A percentile compares a stretch with the other conserved stretches of the same genome.
Conservation (phyloP, 1,140 invertebrate genomes). For the Cephus cinctus region DNA sequence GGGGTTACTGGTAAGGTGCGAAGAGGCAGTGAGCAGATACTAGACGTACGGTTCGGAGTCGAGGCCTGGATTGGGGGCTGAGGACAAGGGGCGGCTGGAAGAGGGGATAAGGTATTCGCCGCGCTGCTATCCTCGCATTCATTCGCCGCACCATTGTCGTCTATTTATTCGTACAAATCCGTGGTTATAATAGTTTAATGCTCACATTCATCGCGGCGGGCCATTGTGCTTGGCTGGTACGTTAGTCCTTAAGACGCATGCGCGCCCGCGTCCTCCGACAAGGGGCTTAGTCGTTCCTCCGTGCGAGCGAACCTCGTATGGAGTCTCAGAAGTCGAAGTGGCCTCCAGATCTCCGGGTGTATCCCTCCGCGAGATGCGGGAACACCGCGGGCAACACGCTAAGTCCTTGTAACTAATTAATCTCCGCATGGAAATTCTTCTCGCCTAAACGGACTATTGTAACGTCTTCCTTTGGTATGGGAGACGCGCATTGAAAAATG, state of each 20-base stretch:
- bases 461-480: neutral
- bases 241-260: constrained; percentile 42
- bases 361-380: too few species aligned
- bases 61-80: too few species aligned
- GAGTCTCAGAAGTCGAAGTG: too few species aligned
- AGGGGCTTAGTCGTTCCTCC: constrained; percentile 23
- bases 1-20: too few species aligned
- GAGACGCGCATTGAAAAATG: neutral
- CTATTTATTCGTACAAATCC: constrained; percentile 40
- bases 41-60: too few species aligned
- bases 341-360: too few species aligned
- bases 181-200: constrained; percentile 41
- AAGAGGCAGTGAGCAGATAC: too few species aligned
- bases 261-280: constrained; percentile 37
- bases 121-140: constrained; percentile 1
- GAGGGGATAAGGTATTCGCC: constrained; percentile 5
- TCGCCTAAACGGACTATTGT: constrained; percentile 6
- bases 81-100: neutral
- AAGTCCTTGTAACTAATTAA: constrained; percentile 43
- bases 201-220: constrained; percentile 36
- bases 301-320: neutral
- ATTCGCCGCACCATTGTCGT: constrained; percentile 35
- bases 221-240: constrained; percentile 30
- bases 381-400: constrained; percentile 4
- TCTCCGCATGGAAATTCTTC: constrained; percentile 33